Evolutionary conservation across 2,113 vertebrate species (phyloP).

Genomic region (Phylloscopus trochiloides): DNA sequence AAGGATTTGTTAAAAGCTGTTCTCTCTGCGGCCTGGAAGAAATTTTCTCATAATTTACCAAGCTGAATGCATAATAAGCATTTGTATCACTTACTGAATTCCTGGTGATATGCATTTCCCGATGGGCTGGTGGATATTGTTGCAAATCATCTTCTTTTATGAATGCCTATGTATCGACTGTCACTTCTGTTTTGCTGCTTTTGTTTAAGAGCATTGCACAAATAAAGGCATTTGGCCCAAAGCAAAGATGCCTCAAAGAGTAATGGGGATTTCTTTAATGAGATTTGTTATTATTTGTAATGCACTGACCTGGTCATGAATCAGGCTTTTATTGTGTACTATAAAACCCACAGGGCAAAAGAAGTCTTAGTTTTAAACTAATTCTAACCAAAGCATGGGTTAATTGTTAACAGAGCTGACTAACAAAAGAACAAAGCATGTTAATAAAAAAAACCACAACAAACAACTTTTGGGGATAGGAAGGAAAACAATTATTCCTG

Average conservation of each 20-base stretch:
- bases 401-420: not conserved
- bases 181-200: not conserved
- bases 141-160: not conserved
- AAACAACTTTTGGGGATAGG: not conserved
- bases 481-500: not conserved
- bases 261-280: slow-evolving; percentile 13
- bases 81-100: slow-evolving; percentile 18
- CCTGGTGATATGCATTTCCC: not conserved
- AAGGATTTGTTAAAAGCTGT: slow-evolving; percentile 22
- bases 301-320: not conserved
- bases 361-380: not conserved
- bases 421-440: not conserved
- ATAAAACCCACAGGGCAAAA: not conserved
- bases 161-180: not conserved
- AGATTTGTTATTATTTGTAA: slow-evolving; percentile 36
- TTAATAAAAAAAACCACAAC: not conserved
- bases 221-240: not conserved
- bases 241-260: not conserved
- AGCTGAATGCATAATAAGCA: slow-evolving; percentile 6
- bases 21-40: not conserved
- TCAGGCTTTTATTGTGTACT: not conserved
- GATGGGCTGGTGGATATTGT: not conserved
- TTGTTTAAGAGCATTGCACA: not conserved
- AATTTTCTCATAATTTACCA: not conserved
- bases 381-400: not conserved